Percentiles rank a stretch among this genome's conserved stretches.
Conservation (phyloP, 2,888 invertebrate species). For the Rutpela maculata region DNA sequence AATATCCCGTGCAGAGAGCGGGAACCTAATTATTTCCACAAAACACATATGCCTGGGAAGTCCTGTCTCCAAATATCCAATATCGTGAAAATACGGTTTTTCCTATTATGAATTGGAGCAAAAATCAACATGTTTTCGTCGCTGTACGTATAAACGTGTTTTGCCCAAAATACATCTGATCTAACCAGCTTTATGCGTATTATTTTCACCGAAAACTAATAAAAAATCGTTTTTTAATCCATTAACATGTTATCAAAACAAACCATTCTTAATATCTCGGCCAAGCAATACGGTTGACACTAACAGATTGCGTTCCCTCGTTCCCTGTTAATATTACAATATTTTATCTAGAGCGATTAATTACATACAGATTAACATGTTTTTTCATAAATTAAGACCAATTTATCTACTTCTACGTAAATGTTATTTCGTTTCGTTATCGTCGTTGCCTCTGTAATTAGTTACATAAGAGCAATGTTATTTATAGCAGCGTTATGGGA, state of each 20-base stretch:
- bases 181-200: background rate
- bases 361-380: constrained; percentile 31
- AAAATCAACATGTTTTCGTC: background rate
- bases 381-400: constrained; percentile 19
- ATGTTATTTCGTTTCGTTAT: constrained; percentile 23
- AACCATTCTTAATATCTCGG: background rate
- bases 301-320: constrained; percentile 28
- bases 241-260: background rate
- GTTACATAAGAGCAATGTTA: constrained; percentile 27
- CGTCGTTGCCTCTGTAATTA: background rate
- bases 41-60: no score
- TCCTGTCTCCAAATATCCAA: no score
- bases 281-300: background rate
- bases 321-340: constrained; percentile 33
- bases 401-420: constrained; percentile 22
- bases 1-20: no score
- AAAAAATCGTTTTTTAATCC: background rate
- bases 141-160: background rate
- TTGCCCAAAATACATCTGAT: background rate
- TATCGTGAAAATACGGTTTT: background rate
- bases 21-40: no score
- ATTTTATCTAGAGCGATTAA: constrained; percentile 29
- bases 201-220: background rate
- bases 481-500: constrained; percentile 36
- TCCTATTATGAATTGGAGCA: background rate